Evolutionary conservation across 2,888 invertebrate species (phyloP).

Genomic region (Microctonus brassicae): DNA sequence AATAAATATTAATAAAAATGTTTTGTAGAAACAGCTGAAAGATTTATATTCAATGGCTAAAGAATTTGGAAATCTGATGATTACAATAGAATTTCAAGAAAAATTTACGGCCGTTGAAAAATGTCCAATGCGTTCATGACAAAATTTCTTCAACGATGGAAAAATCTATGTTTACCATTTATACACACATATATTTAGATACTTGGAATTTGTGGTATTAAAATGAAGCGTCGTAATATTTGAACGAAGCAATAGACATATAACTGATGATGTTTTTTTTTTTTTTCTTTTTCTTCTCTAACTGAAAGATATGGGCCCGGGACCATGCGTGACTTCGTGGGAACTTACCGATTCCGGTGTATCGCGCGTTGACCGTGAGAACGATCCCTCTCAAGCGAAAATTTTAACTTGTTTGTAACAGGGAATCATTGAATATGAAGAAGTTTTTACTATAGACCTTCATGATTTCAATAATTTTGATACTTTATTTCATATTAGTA

Average conservation of each 20-base stretch:
- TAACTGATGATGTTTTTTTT: neutral
- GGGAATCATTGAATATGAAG: conserved; percentile 62
- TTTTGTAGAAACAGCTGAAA: neutral
- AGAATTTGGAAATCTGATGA: neutral
- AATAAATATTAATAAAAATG: too few relatives aligned
- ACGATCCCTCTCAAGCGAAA: conserved; percentile 46
- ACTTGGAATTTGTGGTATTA: neutral
- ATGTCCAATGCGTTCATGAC: neutral
- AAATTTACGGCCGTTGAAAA: neutral
- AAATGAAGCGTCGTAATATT: neutral
- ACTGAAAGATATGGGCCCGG: conserved; percentile 11
- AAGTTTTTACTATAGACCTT: conserved; percentile 48
- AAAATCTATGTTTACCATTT: neutral
- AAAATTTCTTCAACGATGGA: neutral
- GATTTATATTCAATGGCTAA: neutral
- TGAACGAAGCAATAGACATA: neutral
- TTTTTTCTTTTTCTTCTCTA: neutral
- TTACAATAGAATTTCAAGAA: neutral
- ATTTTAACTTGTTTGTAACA: conserved; percentile 64
- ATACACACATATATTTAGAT: neutral
- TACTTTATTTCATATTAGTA: neutral
- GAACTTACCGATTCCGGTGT: conserved; percentile 40
- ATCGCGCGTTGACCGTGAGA: conserved; percentile 41
- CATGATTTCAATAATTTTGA: neutral
- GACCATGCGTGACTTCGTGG: conserved; percentile 42